phyloP scores from a whole-genome alignment of 2,888 invertebrate genomes.

The Strigamia transsilvanica region DNA sequence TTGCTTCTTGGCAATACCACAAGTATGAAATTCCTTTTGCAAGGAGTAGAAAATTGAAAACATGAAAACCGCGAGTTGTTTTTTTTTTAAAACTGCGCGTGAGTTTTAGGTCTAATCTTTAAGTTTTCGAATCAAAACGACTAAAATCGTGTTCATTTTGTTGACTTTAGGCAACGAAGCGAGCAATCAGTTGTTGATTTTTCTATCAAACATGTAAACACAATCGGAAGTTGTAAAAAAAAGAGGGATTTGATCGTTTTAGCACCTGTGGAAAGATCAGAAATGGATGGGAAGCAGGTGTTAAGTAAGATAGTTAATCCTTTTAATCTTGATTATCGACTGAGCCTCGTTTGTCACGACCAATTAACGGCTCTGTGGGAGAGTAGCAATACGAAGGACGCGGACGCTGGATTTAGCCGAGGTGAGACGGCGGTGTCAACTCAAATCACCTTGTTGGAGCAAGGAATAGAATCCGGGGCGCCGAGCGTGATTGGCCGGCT shows the following conservation, averaged over 20 bases:
- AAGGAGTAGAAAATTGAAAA: no score
- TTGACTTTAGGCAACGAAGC: no score
- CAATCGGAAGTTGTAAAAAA: neutral
- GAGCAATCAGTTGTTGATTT: no score
- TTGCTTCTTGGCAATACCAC: no score
- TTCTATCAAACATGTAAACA: neutral
- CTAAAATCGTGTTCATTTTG: no score
- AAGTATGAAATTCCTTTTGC: no score
- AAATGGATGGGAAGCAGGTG: neutral
- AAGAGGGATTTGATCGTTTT: neutral
- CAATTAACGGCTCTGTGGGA: conserved; percentile 43
- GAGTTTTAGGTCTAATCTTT: no score
- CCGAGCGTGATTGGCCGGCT: neutral
- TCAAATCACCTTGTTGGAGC: conserved; percentile 1
- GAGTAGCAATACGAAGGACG: conserved; percentile 11
- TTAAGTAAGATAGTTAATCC: conserved; percentile 24
- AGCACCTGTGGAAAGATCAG: conserved; percentile 33
- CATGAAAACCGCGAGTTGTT: no score
- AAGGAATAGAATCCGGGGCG: neutral
- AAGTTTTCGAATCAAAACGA: no score
- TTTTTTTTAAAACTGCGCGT: no score
- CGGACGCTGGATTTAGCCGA: neutral
- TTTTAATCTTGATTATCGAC: conserved; percentile 14
- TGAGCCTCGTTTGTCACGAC: conserved; percentile 40
- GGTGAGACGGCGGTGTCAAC: neutral